These are phyloP conservation scores for Scomber scombrus DNA, from an alignment of 2,113 vertebrate species.

Conservation along the genomic window DNA sequence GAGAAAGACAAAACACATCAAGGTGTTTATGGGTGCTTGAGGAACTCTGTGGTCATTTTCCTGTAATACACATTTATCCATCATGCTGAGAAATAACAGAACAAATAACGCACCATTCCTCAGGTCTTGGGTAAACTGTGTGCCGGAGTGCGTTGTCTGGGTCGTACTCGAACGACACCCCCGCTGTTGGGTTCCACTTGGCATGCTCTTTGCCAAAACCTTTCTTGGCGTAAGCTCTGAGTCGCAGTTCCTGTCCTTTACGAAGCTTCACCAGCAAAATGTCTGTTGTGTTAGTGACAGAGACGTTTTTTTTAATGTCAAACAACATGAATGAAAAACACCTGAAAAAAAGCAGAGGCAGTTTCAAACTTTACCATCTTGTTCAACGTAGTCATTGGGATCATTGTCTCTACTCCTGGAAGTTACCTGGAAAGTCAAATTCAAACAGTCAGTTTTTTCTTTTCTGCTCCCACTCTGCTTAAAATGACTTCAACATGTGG, in stretches of 20 bases:
- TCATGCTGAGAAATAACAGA: not conserved
- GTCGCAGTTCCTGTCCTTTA: conserved; percentile 96
- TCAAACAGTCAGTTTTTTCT: not conserved
- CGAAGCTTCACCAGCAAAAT: conserved; percentile 97
- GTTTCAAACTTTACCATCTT: conserved; percentile 87
- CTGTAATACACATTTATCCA: not conserved
- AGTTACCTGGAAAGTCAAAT: conserved; percentile 87
- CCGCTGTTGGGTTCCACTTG: conserved; percentile 98
- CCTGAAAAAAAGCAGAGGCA: not conserved
- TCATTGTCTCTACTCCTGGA: conserved; percentile 97
- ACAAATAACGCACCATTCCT: conserved; percentile 90
- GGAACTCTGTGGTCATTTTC: not conserved
- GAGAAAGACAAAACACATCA: not conserved
- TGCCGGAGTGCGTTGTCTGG: conserved; percentile 96
- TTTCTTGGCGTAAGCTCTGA: conserved; percentile 96
- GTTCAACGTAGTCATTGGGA: conserved; percentile 97
- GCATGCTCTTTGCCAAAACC: conserved; percentile 98
- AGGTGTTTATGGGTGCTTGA: too few relatives aligned
- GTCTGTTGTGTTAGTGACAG: conserved; percentile 79
- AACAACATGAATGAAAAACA: not conserved
- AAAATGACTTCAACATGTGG: not conserved
- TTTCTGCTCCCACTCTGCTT: not conserved
- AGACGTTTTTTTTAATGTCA: not conserved
- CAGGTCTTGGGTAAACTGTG: conserved; percentile 95
- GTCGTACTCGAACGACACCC: conserved; percentile 97